Percentiles rank a stretch among this genome's conserved stretches.
Conservation (phyloP, 1,140 invertebrate species). For the Octopus sinensis region DNA sequence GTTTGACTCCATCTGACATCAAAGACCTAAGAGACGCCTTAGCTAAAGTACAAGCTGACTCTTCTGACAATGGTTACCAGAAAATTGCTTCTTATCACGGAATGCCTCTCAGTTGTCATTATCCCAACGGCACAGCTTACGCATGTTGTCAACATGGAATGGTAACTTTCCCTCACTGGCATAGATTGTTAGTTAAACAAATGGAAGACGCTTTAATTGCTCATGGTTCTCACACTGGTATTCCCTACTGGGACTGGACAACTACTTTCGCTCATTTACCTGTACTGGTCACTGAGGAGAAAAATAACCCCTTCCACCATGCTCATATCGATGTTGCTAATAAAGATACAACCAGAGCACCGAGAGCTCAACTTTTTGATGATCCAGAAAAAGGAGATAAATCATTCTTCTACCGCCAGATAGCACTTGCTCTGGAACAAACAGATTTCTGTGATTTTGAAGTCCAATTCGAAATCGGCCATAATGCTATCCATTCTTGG, state of each 20-base stretch:
- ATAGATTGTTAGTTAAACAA: constrained; percentile 28
- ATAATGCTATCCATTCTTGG: constrained; percentile 32
- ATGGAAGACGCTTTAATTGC: constrained; percentile 27
- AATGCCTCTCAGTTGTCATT: constrained; percentile 23
- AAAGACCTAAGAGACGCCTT: constrained; percentile 12
- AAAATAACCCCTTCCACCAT: constrained; percentile 29
- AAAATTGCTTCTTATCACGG: constrained; percentile 32
- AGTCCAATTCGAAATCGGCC: constrained; percentile 25
- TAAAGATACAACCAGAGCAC: constrained; percentile 20
- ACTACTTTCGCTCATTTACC: constrained; percentile 15
- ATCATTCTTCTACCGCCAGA: constrained; percentile 21
- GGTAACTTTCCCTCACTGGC: constrained; percentile 34
- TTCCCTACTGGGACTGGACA: constrained; percentile 36
- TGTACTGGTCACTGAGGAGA: constrained; percentile 19
- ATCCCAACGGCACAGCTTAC: constrained; percentile 22
- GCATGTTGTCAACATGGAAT: constrained; percentile 33
- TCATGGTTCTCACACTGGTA: constrained; percentile 26
- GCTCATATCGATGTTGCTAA: constrained; percentile 17
- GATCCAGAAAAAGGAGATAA: background rate
- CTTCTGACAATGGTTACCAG: constrained; percentile 31
- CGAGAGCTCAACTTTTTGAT: background rate
- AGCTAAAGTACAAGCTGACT: constrained; percentile 26
- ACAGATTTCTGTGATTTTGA: constrained; percentile 34
- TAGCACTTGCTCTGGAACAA: constrained; percentile 29
- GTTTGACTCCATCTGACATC: no score